Percentiles rank a stretch among this genome's conserved stretches.
Evolutionary conservation across 2,797 vertebrate genomes (phyloP).

Genomic region (Bufotes viridis): DNA sequence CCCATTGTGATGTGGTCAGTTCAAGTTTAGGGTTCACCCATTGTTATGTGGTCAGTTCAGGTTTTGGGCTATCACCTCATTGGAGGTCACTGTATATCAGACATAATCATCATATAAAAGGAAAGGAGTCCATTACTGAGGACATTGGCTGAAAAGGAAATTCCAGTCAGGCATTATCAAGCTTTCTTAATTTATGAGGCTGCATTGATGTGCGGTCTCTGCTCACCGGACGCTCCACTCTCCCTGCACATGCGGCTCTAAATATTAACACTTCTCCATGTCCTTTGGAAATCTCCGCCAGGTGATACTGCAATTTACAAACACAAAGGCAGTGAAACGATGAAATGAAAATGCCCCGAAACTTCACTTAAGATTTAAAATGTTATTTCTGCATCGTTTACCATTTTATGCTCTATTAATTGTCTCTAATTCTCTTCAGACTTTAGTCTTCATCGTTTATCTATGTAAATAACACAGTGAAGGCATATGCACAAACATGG

Average conservation of each 20-base stretch:
- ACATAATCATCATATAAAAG: neutral
- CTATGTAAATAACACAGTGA: neutral
- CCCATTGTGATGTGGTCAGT: neutral
- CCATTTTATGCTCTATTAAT: slow-evolving; percentile 76
- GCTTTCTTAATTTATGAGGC: neutral
- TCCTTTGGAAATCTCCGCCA: slow-evolving; percentile 25
- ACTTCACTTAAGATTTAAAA: slow-evolving; percentile 65
- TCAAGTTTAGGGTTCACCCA: neutral
- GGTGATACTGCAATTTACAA: slow-evolving; percentile 68
- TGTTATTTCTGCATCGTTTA: slow-evolving; percentile 72
- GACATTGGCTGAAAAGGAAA: neutral
- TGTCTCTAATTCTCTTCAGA: slow-evolving; percentile 61
- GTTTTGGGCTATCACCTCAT: neutral
- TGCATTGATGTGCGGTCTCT: neutral
- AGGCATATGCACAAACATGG: neutral
- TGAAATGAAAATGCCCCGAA: slow-evolving; percentile 65
- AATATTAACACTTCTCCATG: slow-evolving; percentile 50
- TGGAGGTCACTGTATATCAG: neutral
- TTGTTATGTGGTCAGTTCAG: neutral
- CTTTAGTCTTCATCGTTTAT: neutral
- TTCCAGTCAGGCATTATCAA: neutral
- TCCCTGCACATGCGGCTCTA: neutral
- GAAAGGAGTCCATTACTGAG: neutral
- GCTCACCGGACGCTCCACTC: neutral
- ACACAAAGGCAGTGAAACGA: slow-evolving; percentile 45